Percentiles rank a stretch among this genome's conserved stretches.
Evolutionary conservation across 2,113 vertebrate species (phyloP).

Genomic region (Ia io): DNA sequence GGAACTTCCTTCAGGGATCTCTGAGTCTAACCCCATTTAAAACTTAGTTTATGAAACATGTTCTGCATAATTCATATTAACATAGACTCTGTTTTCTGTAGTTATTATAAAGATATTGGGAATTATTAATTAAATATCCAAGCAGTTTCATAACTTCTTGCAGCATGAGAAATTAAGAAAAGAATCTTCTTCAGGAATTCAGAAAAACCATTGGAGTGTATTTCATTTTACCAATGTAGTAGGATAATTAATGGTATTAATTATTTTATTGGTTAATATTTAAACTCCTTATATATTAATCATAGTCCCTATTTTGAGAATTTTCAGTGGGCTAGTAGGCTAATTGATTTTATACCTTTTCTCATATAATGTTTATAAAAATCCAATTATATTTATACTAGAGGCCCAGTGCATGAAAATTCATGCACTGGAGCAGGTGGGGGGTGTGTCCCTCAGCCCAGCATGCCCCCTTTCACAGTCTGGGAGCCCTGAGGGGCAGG

Average conservation of each 20-base stretch:
- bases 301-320: neutral
- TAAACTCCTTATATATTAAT: neutral
- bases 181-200: neutral
- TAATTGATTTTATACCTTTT: neutral
- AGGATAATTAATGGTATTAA: neutral
- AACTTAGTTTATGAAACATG: neutral
- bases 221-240: neutral
- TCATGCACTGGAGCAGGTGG: too few relatives aligned
- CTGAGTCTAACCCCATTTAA: neutral
- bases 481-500: too few relatives aligned
- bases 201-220: neutral
- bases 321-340: neutral
- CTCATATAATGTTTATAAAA: neutral
- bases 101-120: constrained; percentile 36
- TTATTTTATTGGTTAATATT: constrained; percentile 30
- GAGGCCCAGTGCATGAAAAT: too few relatives aligned
- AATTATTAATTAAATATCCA: constrained; percentile 44
- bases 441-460: too few relatives aligned
- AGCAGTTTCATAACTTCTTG: constrained; percentile 1
- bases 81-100: neutral
- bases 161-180: constrained; percentile 5
- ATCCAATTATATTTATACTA: neutral
- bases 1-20: constrained; percentile 24
- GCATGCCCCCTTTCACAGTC: too few relatives aligned
- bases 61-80: neutral